phyloP scores from a whole-genome alignment of 2,113 vertebrate species.

The Fulica atra region DNA sequence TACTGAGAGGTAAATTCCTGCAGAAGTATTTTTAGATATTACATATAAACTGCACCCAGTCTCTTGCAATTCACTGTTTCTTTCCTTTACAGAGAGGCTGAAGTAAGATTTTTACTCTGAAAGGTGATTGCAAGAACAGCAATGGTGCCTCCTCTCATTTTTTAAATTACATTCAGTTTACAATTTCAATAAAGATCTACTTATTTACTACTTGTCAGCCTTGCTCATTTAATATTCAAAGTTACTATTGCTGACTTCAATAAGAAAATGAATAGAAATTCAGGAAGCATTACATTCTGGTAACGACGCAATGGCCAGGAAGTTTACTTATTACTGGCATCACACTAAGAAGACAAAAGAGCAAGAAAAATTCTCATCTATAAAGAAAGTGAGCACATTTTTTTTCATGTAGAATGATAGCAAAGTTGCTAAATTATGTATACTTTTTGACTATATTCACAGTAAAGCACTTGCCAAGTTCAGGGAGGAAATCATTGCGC shows the following conservation, averaged over 20 bases:
- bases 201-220: background rate
- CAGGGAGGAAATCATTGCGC: background rate
- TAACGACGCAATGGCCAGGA: background rate
- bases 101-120: background rate
- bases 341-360: background rate
- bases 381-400: background rate
- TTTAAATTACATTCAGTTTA: background rate
- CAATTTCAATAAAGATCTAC: background rate
- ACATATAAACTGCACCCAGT: background rate
- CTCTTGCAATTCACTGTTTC: background rate
- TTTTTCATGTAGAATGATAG: background rate
- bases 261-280: background rate
- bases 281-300: background rate
- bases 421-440: background rate
- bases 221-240: background rate
- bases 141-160: background rate
- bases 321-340: background rate
- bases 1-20: background rate
- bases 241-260: background rate
- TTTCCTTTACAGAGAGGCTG: background rate
- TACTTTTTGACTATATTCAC: background rate
- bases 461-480: background rate
- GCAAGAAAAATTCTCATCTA: background rate
- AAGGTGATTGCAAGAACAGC: background rate
- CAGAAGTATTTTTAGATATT: background rate